Base-by-base conservation (phyloP, 1,140 invertebrate species). In the Argopecten irradians region DNA sequence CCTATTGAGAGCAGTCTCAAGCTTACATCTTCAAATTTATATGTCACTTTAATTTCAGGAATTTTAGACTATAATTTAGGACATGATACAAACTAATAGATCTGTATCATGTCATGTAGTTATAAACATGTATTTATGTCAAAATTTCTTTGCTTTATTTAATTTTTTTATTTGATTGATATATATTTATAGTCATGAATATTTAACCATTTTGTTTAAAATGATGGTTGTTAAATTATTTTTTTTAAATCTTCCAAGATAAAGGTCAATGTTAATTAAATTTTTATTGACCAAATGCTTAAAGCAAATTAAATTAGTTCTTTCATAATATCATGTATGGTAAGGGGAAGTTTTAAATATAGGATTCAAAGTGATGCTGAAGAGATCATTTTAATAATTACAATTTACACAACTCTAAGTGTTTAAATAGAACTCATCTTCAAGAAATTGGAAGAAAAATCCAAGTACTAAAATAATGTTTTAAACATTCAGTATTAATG, bases 121-220 rank as follows among this genome's bases (percentile, higher is more conserved):
- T 71, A 71, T 71, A 71, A 28, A 71, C 55, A 28, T 71, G 55
- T 71, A 71, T 71, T 71, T n/a, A 71, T 71, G 55, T 71, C 55
- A 71, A 71, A 71, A 28, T 71, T 28, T 71, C 55, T 71, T 71
- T 28, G 55, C 55, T 71, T 71, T 71, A 71, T 71, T 71, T 71
- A 71, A 71, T 8, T 28, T 28, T 28, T 71, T 28, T 71, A 28
- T 71, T 71, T 28, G n/a, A 28, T 28, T 71, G n/a, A 71, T 71
- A 71, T 28, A 28, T 71, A 71, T n/a, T n/a, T 28, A 71, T 71
- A 71, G n/a, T 28, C 16, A 71, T n/a, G 11, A 46, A 46, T 46
- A 19, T 46, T 71, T 8, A n/a, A 71, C 28, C 55, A 71, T 71
- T 71, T 71, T 71, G 55, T 71, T 71, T 28, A 71, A 71, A 71